phyloP scores from a whole-genome alignment of 2,797 vertebrate genomes.

The Anolis apletophallus region DNA sequence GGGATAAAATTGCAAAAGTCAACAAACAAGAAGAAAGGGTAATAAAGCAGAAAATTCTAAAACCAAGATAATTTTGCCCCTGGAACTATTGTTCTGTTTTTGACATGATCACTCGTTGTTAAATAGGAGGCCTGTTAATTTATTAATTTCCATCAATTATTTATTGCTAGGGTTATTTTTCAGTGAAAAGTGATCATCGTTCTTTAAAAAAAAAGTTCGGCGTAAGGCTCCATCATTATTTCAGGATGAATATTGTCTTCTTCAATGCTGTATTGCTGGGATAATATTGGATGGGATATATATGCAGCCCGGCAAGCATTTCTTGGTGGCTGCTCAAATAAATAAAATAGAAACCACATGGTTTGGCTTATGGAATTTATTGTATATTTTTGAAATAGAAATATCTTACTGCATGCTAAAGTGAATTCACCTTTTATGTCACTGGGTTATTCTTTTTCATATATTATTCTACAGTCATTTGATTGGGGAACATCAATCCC shows the following conservation, averaged over 20 bases:
- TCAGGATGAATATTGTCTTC: constrained; percentile 15
- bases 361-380: background rate
- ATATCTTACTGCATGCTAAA: background rate
- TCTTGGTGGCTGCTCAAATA: background rate
- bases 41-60: background rate
- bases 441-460: background rate
- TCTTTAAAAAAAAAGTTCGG: background rate
- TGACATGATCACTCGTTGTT: background rate
- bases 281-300: background rate
- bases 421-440: background rate
- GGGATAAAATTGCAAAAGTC: background rate
- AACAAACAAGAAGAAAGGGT: constrained; percentile 4
- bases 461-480: background rate
- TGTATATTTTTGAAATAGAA: background rate
- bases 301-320: background rate
- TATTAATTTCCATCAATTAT: constrained; percentile 14
- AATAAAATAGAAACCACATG: background rate
- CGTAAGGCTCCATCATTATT: background rate
- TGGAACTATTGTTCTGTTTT: constrained; percentile 8
- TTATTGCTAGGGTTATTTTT: constrained; percentile 23
- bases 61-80: background rate
- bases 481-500: background rate
- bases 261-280: background rate
- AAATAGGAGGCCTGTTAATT: constrained; percentile 17
- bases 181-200: background rate